Base-by-base conservation (phyloP, 2,888 invertebrate species). In the Chesias legatella region DNA sequence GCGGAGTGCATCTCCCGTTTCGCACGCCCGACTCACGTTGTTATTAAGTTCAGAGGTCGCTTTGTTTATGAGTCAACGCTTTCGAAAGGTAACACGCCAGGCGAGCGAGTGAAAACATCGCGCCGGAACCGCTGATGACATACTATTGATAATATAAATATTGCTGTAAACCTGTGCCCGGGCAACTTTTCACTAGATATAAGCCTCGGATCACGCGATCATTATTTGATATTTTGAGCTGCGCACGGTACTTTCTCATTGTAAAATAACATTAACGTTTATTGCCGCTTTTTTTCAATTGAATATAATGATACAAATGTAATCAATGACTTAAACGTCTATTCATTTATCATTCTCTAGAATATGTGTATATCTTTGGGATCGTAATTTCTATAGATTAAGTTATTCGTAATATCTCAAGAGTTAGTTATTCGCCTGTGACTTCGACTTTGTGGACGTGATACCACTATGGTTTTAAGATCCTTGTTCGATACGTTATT, bases 1-100 rank as follows among this genome's bases (percentile, higher is more conserved):
- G 67, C 67, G 67, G 66, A 76, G 73, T 75, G 77, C 81, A 83
- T 88, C 85, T 83, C 74, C 81, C 70, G 80, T 85, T 85, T 85
- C 85, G 84, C 84, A 85, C 86, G 85, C 78, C 77, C 77, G 78
- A 73, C 70, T 81, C 78, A 79, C 81, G 83, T 84, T 88, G 84
- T 83, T 85, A 79, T 82, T 79, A 80, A 84, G 86, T 80, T 88
- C 88, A 85, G 67, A 88, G 85, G 80, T 88, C 81, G 77, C 67
- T 77, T 81, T 81, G 85, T 86, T 86, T 86, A 86, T 81, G 83
- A 84, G 73, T 73, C 80, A 69, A 78, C 73, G 76, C 79, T 84
- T 85, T 85, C 77, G 79, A 85, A 85, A 84, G 81, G 83, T 84
- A 85, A 85, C 82, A 80, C 79, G 75, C 69, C 76, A 66, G 55